These are phyloP conservation scores for Sebastes minor DNA, from an alignment of 2,797 vertebrate genomes.

Conservation along the genomic window DNA sequence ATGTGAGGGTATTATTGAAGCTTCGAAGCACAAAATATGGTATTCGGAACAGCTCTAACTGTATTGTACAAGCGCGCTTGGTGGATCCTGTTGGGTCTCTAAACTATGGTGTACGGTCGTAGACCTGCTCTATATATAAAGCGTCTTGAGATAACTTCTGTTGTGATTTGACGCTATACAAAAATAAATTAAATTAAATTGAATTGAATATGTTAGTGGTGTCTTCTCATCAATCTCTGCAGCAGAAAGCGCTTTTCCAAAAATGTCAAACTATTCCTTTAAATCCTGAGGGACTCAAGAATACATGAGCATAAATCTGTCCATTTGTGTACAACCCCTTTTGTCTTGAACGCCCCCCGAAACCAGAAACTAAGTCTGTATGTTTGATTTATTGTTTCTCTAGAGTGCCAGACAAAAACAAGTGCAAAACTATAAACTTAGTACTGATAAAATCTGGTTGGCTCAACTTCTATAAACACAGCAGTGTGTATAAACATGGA, in stretches of 20 bases:
- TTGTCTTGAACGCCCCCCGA: background rate
- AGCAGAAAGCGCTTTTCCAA: background rate
- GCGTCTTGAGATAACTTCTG: too few relatives aligned
- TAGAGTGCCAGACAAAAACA: conserved; percentile 14
- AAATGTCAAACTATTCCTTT: background rate
- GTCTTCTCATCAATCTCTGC: too few relatives aligned
- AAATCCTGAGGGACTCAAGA: background rate
- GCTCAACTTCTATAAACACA: conserved; percentile 40
- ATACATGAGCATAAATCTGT: background rate
- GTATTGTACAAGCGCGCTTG: too few relatives aligned
- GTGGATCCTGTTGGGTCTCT: too few relatives aligned
- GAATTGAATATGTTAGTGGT: too few relatives aligned
- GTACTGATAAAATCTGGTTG: conserved; percentile 4
- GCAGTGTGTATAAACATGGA: conserved; percentile 41
- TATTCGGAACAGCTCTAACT: too few relatives aligned
- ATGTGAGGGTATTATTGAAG: too few relatives aligned
- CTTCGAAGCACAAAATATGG: too few relatives aligned
- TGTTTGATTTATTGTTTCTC: conserved; percentile 3
- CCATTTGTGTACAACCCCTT: background rate
- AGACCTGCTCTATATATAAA: too few relatives aligned
- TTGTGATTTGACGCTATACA: too few relatives aligned
- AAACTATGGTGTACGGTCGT: too few relatives aligned
- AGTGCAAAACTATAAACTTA: conserved; percentile 41
- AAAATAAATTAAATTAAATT: too few relatives aligned
- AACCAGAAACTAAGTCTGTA: background rate